phyloP scores from a whole-genome alignment of 2,113 vertebrate species.

The Alectura lathami region DNA sequence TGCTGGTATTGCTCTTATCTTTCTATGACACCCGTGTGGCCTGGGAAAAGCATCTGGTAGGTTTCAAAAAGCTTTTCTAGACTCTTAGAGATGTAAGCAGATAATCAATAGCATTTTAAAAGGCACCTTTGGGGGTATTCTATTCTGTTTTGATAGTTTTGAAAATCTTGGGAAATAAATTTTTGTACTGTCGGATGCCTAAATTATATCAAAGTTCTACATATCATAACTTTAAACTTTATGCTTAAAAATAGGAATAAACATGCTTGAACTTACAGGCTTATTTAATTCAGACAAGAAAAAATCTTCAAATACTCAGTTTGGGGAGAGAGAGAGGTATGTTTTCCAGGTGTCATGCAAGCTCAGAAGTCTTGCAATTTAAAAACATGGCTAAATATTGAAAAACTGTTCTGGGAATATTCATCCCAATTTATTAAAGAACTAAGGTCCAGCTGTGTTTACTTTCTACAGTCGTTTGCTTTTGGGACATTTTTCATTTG shows the following conservation, averaged over 20 bases:
- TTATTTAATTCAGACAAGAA: neutral
- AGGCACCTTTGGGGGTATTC: neutral
- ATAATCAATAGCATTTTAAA: neutral
- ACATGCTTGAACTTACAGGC: neutral
- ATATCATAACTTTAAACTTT: neutral
- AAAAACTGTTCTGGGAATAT: slow-evolving; percentile 41
- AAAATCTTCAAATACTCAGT: neutral
- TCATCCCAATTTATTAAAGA: slow-evolving; percentile 55
- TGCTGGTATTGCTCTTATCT: neutral
- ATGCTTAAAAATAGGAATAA: neutral
- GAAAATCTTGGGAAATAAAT: neutral
- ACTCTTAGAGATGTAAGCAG: neutral
- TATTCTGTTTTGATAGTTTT: neutral
- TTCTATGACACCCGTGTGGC: neutral
- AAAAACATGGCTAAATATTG: slow-evolving; percentile 12
- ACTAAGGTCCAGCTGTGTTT: slow-evolving; percentile 53
- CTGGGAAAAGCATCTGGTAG: neutral
- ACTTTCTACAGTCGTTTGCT: slow-evolving; percentile 45
- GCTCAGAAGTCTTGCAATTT: slow-evolving; percentile 26
- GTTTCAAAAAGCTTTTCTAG: neutral
- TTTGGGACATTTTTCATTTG: slow-evolving; percentile 62
- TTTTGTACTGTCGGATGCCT: neutral
- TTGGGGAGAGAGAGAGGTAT: neutral
- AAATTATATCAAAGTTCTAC: neutral
- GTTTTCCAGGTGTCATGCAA: slow-evolving; percentile 39